Percentiles rank a stretch among this genome's conserved stretches.
Conservation (phyloP, 2,888 invertebrate species). For the Mellilla xanthometata region DNA sequence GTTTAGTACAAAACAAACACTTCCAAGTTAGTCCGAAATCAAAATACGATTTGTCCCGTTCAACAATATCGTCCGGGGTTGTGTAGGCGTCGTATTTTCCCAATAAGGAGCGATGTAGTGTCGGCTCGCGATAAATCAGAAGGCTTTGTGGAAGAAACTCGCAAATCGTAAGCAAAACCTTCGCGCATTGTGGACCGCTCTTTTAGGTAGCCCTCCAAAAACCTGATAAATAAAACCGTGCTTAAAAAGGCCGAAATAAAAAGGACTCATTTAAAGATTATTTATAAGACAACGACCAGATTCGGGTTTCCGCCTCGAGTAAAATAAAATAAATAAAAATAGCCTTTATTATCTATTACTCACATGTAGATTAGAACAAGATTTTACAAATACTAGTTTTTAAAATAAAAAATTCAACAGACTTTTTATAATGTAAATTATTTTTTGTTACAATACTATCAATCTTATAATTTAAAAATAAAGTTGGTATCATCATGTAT, state of each 20-base stretch:
- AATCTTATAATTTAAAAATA: too few species aligned
- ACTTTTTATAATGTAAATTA: too few species aligned
- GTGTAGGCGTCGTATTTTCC: conserved; percentile 48
- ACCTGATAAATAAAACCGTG: conserved; percentile 33
- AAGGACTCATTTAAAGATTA: conserved; percentile 19
- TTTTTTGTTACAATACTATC: too few species aligned
- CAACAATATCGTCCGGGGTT: conserved; percentile 43
- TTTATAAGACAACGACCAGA: conserved; percentile 16
- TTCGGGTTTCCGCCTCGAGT: neutral
- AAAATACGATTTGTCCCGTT: conserved; percentile 35
- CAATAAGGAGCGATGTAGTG: conserved; percentile 52
- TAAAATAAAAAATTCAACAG: too few species aligned
- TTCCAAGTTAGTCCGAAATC: conserved; percentile 26
- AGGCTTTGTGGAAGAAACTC: conserved; percentile 56
- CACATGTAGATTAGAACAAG: too few species aligned
- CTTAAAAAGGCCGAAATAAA: conserved; percentile 21
- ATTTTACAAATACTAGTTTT: too few species aligned
- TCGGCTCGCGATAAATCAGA: conserved; percentile 57
- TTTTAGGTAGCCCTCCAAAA: conserved; percentile 39
- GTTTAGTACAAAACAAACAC: conserved; percentile 24
- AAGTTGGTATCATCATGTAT: too few species aligned
- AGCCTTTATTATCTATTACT: too few species aligned
- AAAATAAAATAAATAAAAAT: too few species aligned
- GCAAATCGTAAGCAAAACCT: conserved; percentile 55
- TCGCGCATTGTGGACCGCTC: conserved; percentile 41